Evolutionary conservation across 2,113 vertebrate species (phyloP).

Genomic region (Equus przewalskii): DNA sequence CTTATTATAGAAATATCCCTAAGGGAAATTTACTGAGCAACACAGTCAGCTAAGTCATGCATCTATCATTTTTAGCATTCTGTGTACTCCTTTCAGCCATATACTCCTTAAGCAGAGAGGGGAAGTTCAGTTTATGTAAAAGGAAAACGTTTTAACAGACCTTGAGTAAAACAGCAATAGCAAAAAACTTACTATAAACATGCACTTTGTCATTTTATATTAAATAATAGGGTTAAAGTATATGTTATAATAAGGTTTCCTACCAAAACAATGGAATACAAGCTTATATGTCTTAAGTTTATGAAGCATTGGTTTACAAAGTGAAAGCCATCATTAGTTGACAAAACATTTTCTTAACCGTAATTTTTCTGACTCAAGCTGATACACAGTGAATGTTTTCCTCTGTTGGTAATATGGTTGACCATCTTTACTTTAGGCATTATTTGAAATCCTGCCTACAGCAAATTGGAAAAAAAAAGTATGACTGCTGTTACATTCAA

Average conservation of each 20-base stretch:
- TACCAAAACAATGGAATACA: slow-evolving; percentile 75
- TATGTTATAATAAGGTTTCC: slow-evolving; percentile 61
- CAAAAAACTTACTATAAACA: slow-evolving; percentile 15
- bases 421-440: slow-evolving; percentile 1
- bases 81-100: background rate
- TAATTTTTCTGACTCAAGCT: slow-evolving; percentile 60
- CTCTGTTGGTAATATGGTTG: slow-evolving; percentile 42
- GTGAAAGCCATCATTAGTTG: slow-evolving; percentile 73
- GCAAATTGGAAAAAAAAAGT: background rate
- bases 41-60: background rate
- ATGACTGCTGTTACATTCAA: background rate
- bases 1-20: background rate
- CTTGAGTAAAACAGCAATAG: background rate
- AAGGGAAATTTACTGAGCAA: background rate
- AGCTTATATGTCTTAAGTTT: slow-evolving; percentile 66
- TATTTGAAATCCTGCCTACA: slow-evolving; percentile 8
- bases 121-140: background rate
- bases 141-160: background rate
- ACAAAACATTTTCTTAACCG: slow-evolving; percentile 70
- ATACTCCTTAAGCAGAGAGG: background rate
- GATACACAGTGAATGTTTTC: slow-evolving; percentile 37
- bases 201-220: slow-evolving; percentile 54
- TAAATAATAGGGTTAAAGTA: slow-evolving; percentile 55
- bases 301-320: slow-evolving; percentile 65
- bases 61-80: background rate